Conservation (phyloP, 2,113 vertebrate genomes). For the Mionectes macconnelli region DNA sequence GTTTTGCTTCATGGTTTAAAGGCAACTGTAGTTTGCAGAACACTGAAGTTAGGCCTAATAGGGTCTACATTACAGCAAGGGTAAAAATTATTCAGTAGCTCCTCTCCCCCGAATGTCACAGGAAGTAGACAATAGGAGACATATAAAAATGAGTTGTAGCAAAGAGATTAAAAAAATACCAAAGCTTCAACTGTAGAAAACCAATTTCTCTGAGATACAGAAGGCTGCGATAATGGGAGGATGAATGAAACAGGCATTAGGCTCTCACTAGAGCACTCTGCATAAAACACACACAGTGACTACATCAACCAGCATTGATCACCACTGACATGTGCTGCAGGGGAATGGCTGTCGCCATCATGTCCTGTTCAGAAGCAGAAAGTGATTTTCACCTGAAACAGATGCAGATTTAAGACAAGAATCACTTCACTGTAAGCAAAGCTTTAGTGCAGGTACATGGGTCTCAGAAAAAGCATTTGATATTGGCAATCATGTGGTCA, state of each 20-base stretch:
- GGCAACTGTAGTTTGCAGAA: constrained; percentile 48
- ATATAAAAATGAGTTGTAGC: constrained; percentile 47
- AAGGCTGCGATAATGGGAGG: constrained; percentile 2
- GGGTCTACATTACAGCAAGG: neutral
- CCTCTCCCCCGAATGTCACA: neutral
- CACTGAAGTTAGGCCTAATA: constrained; percentile 17
- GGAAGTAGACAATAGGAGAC: constrained; percentile 36
- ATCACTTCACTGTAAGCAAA: constrained; percentile 8
- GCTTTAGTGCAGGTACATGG: constrained; percentile 8
- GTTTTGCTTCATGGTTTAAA: constrained; percentile 39
- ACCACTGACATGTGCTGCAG: neutral
- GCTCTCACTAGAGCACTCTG: neutral
- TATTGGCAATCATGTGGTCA: neutral
- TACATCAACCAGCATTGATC: neutral
- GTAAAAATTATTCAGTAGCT: constrained; percentile 8
- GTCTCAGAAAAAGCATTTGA: constrained; percentile 25
- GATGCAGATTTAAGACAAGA: constrained; percentile 5
- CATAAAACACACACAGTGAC: neutral
- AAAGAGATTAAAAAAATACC: constrained; percentile 49
- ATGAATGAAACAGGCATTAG: neutral
- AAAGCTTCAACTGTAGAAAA: constrained; percentile 44
- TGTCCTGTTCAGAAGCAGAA: neutral
- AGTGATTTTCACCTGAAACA: constrained; percentile 26
- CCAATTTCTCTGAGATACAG: constrained; percentile 9
- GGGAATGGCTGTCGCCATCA: accelerated